Conservation (phyloP, 2,888 invertebrate genomes). For the Tachina grossa region DNA sequence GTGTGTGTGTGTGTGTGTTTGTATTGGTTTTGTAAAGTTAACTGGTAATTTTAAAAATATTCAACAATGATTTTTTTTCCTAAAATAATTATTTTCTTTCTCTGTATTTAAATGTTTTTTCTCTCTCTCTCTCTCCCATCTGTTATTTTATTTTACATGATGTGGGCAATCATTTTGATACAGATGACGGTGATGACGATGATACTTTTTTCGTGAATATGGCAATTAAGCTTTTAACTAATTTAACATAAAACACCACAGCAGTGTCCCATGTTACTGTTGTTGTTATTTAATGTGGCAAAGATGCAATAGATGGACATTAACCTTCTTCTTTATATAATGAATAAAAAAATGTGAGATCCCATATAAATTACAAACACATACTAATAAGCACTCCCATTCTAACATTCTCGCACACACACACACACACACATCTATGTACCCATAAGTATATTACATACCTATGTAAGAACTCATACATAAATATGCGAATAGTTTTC, state of each 20-base stretch:
- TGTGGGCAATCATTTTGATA: conserved; percentile 34
- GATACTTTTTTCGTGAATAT: conserved; percentile 69
- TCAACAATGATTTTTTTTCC: conserved; percentile 6
- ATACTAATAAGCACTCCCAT: conserved; percentile 24
- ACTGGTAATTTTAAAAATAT: conserved; percentile 47
- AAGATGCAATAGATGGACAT: conserved; percentile 66
- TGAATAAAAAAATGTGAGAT: conserved; percentile 60
- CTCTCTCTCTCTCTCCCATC: no score
- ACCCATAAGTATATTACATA: conserved; percentile 3
- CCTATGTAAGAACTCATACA: not conserved
- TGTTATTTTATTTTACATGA: not conserved
- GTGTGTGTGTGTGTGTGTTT: not conserved
- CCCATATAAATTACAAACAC: conserved; percentile 49
- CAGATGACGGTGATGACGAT: conserved; percentile 60
- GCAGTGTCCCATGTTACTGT: conserved; percentile 27
- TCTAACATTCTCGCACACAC: not conserved
- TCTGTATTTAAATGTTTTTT: conserved; percentile 3
- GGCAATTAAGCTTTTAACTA: conserved; percentile 73
- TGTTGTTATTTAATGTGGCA: conserved; percentile 59
- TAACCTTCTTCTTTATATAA: conserved; percentile 66
- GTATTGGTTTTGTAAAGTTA: conserved; percentile 21
- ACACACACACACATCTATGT: not conserved
- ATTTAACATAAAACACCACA: conserved; percentile 64
- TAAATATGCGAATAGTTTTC: conserved; percentile 37
- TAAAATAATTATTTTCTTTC: conserved; percentile 43